Evolutionary conservation across 2,888 invertebrate genomes (phyloP).

Genomic region (Congeria kusceri): DNA sequence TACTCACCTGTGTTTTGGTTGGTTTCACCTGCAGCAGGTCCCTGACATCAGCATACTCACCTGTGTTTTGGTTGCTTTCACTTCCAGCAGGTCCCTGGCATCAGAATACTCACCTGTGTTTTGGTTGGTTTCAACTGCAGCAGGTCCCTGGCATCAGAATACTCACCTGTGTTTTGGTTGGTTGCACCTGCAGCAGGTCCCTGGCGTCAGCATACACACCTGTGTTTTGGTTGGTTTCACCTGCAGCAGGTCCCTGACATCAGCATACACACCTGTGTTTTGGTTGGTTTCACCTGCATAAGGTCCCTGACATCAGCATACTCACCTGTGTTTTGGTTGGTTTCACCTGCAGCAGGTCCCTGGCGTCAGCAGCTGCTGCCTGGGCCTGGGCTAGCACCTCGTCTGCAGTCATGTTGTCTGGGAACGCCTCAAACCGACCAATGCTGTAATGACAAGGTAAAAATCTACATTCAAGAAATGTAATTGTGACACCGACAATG

Average conservation of each 20-base stretch:
- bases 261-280: too few species aligned
- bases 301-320: too few species aligned
- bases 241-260: too few species aligned
- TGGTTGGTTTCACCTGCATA: background rate
- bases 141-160: background rate
- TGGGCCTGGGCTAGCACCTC: slow-evolving; percentile 92
- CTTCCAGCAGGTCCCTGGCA: slow-evolving; percentile 87
- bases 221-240: too few species aligned
- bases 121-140: too few species aligned
- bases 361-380: slow-evolving; percentile 90
- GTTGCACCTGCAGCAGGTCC: too few species aligned
- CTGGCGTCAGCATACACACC: too few species aligned
- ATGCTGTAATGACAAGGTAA: slow-evolving; percentile 61
- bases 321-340: slow-evolving; percentile 86
- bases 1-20: too few species aligned
- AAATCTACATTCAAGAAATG: background rate
- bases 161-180: background rate
- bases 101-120: too few species aligned
- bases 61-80: slow-evolving; percentile 90
- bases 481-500: too few species aligned
- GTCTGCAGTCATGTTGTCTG: slow-evolving; percentile 89
- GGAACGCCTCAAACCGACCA: slow-evolving; percentile 90
- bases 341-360: slow-evolving; percentile 88
- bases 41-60: slow-evolving; percentile 90
- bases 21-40: slow-evolving; percentile 88